Percentiles rank a stretch among this genome's conserved stretches.
phyloP scores from a whole-genome alignment of 2,797 vertebrate genomes.

The Melanotaenia boesemani region DNA sequence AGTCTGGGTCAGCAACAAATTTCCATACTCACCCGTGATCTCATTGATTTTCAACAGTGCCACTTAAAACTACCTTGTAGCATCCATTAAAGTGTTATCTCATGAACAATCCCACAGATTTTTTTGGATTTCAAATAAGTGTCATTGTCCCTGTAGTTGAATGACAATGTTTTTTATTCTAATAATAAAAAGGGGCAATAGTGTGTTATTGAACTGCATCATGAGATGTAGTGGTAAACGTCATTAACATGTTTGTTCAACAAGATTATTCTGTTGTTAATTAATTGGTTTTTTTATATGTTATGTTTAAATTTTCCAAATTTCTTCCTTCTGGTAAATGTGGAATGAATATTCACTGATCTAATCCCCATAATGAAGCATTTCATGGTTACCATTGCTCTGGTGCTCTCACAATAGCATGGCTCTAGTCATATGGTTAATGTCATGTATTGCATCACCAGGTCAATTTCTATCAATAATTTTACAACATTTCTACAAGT shows the following conservation, averaged over 20 bases:
- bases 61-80: slow-evolving; percentile 11
- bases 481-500: not conserved
- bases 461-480: slow-evolving; percentile 30
- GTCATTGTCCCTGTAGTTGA: slow-evolving; percentile 3
- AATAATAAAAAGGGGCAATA: not conserved
- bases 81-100: slow-evolving; percentile 19
- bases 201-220: not conserved
- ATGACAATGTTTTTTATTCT: not conserved
- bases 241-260: not conserved
- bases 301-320: not conserved
- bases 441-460: not conserved
- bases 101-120: slow-evolving; percentile 17
- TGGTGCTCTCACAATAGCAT: not conserved
- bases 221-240: not conserved
- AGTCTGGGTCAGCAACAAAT: slow-evolving; percentile 32
- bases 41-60: slow-evolving; percentile 16
- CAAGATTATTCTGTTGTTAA: no score
- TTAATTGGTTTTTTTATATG: no score
- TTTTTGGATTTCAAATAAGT: slow-evolving; percentile 17
- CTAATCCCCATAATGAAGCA: not conserved
- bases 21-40: slow-evolving; percentile 24
- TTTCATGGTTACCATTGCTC: not conserved
- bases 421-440: not conserved
- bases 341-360: not conserved
- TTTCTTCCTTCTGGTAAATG: no score